These are phyloP conservation scores for Vollenhovia emeryi DNA, from an alignment of 1,140 invertebrate genomes.

Conservation along the genomic window DNA sequence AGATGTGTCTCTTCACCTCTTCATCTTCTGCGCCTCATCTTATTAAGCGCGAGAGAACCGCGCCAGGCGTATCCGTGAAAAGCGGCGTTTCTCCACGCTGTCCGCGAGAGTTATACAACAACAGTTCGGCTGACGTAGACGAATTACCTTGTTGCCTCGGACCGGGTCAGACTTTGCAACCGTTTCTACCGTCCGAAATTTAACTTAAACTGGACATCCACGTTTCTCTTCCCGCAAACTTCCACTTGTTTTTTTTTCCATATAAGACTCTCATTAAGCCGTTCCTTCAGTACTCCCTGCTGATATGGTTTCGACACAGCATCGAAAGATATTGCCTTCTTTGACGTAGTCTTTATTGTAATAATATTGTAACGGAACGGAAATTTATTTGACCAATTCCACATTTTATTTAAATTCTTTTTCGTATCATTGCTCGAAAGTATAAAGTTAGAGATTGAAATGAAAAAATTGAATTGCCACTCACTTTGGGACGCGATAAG, in stretches of 20 bases:
- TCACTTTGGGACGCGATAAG: background rate
- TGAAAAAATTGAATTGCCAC: background rate
- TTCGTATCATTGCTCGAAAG: background rate
- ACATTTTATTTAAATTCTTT: background rate
- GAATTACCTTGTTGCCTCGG: conserved; percentile 21
- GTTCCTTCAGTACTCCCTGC: background rate
- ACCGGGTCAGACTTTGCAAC: conserved; percentile 20
- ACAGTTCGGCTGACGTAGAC: conserved; percentile 10
- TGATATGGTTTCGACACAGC: background rate
- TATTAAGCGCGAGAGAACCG: background rate
- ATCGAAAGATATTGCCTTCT: background rate
- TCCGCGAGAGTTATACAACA: conserved; percentile 9
- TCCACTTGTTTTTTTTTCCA: background rate
- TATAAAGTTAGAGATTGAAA: background rate
- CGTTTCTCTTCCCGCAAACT: background rate
- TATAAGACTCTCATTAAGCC: background rate
- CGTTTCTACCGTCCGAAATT: conserved; percentile 1
- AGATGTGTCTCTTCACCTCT: background rate
- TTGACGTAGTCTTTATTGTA: background rate
- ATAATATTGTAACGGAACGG: background rate
- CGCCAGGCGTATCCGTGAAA: conserved; percentile 9
- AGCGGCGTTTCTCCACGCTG: conserved; percentile 15
- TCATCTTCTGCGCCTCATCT: conserved; percentile 31
- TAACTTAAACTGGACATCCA: background rate
- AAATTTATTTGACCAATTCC: background rate